Base-by-base conservation (phyloP, 1,140 invertebrate species). In the Drosophila obscura region DNA sequence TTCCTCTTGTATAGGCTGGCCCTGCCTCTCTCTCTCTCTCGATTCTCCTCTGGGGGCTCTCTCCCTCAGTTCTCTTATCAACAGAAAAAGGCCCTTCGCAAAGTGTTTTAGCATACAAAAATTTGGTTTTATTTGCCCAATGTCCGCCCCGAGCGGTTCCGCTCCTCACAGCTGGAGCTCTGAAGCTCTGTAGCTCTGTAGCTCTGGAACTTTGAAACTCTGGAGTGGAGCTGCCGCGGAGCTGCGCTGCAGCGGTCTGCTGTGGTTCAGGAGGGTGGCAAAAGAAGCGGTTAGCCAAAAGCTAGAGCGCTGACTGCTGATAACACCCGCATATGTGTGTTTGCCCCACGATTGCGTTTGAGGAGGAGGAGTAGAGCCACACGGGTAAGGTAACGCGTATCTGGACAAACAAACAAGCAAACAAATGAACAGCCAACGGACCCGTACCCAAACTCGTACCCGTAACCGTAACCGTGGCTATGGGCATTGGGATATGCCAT, bases 41-140 rank as follows among this genome's bases (percentile, higher is more conserved):
- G 22, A 48, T 11, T 64, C 62, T 16, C 56, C 56, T 31, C 28
- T 31, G 28, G 28, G 8, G 28, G 8, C 6, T 31, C 28, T 2
- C 24, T 35, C 55, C 62, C 41, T 9, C 6, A 2, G 31, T 9
- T 9, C 63, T 11, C 16, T 57, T 65, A 74, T 65, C 72, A 67
- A 43, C 28, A 8, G 53, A 7, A 15, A 16, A 26, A 39, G 22
- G 44, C 61, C 62, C 73, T 77, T 72, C 28, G 82, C 83, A 88
- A 89, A 88, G 84, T 88, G 83, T 89, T 89, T 89, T 89, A 89
- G 83, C 83, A 88, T 88, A 88, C 76, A 88, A 84, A 39, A 71
- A 88, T 88, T 88, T 80, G 83, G 83, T 87, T 87, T 87, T 87
- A 83, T 87, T 87, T 87, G 75, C 76, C 80, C 61, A 50, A 58